Percentiles rank a stretch among this genome's conserved stretches.
These are phyloP conservation scores for Lobophora halterata DNA, from an alignment of 2,888 invertebrate species.

Conservation along the genomic window DNA sequence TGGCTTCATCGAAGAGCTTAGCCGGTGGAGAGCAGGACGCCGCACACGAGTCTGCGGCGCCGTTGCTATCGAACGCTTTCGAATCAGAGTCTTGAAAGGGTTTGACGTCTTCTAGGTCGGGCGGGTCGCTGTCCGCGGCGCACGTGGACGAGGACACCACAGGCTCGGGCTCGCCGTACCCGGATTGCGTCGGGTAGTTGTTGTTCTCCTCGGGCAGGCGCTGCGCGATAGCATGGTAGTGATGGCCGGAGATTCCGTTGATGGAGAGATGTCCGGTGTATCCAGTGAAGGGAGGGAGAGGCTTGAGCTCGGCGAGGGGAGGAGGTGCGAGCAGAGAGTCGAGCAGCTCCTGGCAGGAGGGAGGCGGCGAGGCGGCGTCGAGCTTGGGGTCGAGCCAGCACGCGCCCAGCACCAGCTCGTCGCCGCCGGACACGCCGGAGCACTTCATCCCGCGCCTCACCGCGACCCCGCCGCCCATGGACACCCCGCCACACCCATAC, in stretches of 20 bases:
- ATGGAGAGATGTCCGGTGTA: conserved; percentile 93
- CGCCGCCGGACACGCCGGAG: conserved; percentile 66
- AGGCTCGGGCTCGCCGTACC: conserved; percentile 85
- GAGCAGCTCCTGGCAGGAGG: conserved; percentile 83
- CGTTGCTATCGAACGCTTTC: conserved; percentile 77
- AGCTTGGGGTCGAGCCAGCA: conserved; percentile 86
- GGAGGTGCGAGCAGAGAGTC: conserved; percentile 84
- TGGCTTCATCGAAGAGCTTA: conserved; percentile 73
- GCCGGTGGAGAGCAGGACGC: conserved; percentile 75
- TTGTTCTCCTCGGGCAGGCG: conserved; percentile 87
- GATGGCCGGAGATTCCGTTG: conserved; percentile 93
- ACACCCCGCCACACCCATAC: conserved; percentile 75
- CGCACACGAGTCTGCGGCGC: conserved; percentile 82
- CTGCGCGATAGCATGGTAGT: conserved; percentile 92
- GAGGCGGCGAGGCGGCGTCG: conserved; percentile 67
- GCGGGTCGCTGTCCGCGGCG: conserved; percentile 83
- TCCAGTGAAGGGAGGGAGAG: conserved; percentile 91
- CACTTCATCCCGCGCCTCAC: conserved; percentile 83
- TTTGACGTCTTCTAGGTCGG: conserved; percentile 82
- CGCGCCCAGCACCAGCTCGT: conserved; percentile 86
- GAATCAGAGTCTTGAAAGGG: conserved; percentile 80
- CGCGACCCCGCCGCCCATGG: conserved; percentile 65
- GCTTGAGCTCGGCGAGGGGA: conserved; percentile 89
- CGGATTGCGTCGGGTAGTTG: conserved; percentile 83
- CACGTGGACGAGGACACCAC: conserved; percentile 88